Conservation (phyloP, 2,797 vertebrate genomes). For the Melopsittacus undulatus region DNA sequence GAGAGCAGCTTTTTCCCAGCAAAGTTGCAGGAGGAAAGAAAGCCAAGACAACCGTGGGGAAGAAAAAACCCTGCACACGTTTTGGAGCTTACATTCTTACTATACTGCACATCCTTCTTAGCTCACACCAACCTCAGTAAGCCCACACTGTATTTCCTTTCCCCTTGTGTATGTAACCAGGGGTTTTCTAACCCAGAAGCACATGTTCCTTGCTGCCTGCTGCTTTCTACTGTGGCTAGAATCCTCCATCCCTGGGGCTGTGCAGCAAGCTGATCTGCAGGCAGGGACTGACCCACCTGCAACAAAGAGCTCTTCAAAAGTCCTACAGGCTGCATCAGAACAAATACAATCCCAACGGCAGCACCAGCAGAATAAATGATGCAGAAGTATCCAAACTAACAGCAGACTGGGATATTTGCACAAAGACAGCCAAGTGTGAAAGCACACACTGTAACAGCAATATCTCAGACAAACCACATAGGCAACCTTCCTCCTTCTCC, state of each 20-base stretch:
- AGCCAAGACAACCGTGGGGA: accelerated
- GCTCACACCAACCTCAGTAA: neutral
- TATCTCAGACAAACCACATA: neutral
- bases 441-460: neutral
- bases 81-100: neutral
- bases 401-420: neutral
- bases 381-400: neutral
- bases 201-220: neutral
- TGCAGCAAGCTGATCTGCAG: neutral
- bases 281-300: neutral
- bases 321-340: neutral
- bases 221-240: neutral
- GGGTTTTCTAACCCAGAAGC: neutral
- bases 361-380: neutral
- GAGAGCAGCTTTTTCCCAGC: neutral
- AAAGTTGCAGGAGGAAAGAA: neutral
- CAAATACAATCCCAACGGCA: neutral
- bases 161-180: neutral
- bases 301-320: neutral
- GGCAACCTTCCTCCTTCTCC: neutral
- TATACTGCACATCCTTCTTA: neutral
- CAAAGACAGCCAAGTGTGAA: neutral
- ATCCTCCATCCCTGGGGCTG: neutral
- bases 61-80: neutral
- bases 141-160: accelerated